phyloP scores from a whole-genome alignment of 2,113 vertebrate genomes.

The Petrocephalus zakoni region DNA sequence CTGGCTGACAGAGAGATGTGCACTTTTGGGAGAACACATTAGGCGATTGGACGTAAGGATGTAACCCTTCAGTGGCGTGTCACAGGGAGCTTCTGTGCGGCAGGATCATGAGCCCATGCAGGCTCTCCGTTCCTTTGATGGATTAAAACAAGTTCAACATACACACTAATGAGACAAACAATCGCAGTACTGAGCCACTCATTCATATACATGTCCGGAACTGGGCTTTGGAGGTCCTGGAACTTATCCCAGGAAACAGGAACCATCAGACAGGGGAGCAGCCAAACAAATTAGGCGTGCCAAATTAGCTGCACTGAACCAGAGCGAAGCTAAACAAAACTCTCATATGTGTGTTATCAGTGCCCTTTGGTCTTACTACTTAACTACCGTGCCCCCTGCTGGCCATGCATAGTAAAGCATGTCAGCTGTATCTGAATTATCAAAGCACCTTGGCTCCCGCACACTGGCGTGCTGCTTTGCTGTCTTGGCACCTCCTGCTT shows the following conservation, averaged over 20 bases:
- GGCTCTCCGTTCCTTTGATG: neutral
- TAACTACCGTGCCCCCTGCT: neutral
- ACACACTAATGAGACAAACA: constrained; percentile 1
- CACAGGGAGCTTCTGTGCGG: neutral
- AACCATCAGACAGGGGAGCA: neutral
- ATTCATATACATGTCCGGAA: neutral
- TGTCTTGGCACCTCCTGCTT: neutral
- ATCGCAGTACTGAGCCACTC: neutral
- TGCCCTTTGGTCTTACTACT: neutral
- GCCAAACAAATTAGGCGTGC: neutral
- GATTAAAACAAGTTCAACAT: neutral
- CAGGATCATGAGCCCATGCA: neutral
- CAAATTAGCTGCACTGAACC: neutral
- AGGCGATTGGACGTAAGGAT: neutral
- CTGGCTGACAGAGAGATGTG: neutral
- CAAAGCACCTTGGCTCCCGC: neutral
- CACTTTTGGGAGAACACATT: neutral
- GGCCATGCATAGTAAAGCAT: neutral
- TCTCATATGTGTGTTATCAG: neutral
- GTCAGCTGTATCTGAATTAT: neutral
- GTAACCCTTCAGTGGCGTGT: neutral
- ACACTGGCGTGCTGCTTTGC: neutral
- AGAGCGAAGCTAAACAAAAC: neutral
- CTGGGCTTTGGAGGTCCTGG: neutral
- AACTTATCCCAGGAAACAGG: neutral